Base-by-base conservation (phyloP, 1,140 invertebrate species). In the Bombus confusus region DNA sequence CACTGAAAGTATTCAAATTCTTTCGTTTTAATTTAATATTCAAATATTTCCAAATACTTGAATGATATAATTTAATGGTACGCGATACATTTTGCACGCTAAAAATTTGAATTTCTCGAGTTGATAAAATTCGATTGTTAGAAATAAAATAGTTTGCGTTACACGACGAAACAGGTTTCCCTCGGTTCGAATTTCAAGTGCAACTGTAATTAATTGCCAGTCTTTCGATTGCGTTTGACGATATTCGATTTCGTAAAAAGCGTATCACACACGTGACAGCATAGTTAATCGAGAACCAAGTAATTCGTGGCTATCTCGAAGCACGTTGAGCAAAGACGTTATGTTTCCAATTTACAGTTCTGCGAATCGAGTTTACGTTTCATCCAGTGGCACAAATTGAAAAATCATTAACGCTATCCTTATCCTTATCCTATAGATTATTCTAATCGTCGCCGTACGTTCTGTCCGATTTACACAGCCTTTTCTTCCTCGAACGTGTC, bases 341-440 rank as follows among this genome's bases (percentile, higher is more conserved):
- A 22, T 0, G 39, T n/a, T 18, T 8, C 34, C 31, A 2, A 34
- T 57, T 25, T 69, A n/a, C 31, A 18, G 39, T 69, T 52, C 25
- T 2, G 22, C 62, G 6, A 43, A 43, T 59, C 31, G 52, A 28
- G 59, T 59, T 52, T 41, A 22, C 68, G 8, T 71, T 31, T 31
- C 69, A 2, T 57, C 69, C 13, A 81, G 80, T 81, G 80, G 68
- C 80, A 81, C 80, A 81, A 28, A 62, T 81, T 34, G 47, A 28
- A 34, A 28, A 8, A 81, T 43, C 28, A 13, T 37, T 41, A 34
- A 62, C 15, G 12, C 68, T 81, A 72, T 73, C 37, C 37, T 52
- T 73, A 81, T 28, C 28, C 47, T 52, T 52, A 52, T 22, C 5
- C 80, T 73, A 73, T 22, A 37, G 22, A 18, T 62, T 81, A 81